Conservation (phyloP, 1,140 invertebrate genomes). For the Zaprionus kolodkinae region DNA sequence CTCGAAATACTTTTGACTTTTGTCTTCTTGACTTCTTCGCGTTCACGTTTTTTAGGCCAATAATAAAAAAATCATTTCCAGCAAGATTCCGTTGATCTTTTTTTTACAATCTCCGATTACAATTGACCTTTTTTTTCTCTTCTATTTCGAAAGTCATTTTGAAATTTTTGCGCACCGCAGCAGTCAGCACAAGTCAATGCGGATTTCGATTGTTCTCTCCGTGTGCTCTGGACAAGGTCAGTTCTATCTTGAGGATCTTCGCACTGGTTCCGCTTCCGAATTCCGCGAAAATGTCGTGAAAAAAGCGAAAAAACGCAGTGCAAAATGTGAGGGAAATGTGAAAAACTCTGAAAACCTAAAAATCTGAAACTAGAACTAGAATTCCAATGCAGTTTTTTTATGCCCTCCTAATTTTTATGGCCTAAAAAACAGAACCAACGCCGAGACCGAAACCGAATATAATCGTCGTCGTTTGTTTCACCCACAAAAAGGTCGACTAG, state of each 20-base stretch:
- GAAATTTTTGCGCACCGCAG: conserved; percentile 65
- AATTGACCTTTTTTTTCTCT: conserved; percentile 22
- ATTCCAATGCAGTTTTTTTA: conserved; percentile 83
- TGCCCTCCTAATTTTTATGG: conserved; percentile 75
- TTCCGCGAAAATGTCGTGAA: conserved; percentile 61
- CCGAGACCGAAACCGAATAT: conserved; percentile 57
- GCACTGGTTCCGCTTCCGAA: conserved; percentile 64
- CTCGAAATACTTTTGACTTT: conserved; percentile 2
- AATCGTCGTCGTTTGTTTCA: conserved; percentile 63
- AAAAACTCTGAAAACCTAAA: conserved; percentile 71
- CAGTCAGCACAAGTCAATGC: conserved; percentile 61
- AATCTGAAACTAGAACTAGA: conserved; percentile 83
- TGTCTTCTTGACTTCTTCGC: conserved; percentile 21
- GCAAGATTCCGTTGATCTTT: conserved; percentile 40
- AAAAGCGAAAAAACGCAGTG: conserved; percentile 39
- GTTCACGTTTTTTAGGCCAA: conserved; percentile 52
- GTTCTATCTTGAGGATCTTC: conserved; percentile 9
- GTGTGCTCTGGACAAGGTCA: conserved; percentile 58
- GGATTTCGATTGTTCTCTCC: conserved; percentile 8
- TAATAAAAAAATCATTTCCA: conserved; percentile 73
- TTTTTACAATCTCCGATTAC: conserved; percentile 59
- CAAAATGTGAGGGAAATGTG: conserved; percentile 36
- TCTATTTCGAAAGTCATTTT: conserved; percentile 49
- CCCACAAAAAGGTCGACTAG: conserved; percentile 53
- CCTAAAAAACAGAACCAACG: conserved; percentile 77